Percentiles rank a stretch among this genome's conserved stretches.
phyloP scores from a whole-genome alignment of 1,140 invertebrate species.

The Steinernema khuongi region DNA sequence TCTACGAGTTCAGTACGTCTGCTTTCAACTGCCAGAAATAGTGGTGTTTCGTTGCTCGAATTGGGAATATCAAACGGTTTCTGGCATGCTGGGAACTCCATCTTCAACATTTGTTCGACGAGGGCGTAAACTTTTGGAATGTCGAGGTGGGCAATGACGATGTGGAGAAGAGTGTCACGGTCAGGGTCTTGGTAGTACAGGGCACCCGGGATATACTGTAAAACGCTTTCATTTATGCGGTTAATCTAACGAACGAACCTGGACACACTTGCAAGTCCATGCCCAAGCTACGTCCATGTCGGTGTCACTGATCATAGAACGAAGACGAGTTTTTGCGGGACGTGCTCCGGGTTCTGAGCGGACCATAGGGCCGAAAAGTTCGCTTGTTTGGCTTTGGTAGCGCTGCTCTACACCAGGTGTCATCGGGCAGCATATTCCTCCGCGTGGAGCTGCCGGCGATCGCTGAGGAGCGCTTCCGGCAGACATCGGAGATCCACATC shows the following conservation, averaged over 20 bases:
- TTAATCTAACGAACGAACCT: slow-evolving; percentile 24
- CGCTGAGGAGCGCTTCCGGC: slow-evolving; percentile 34
- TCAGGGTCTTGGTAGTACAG: slow-evolving; percentile 52
- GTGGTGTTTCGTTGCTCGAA: slow-evolving; percentile 48
- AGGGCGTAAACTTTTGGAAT: slow-evolving; percentile 54
- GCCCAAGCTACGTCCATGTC: slow-evolving; percentile 57
- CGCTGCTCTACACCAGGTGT: slow-evolving; percentile 17
- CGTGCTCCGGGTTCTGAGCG: slow-evolving; percentile 25
- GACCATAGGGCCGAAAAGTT: not conserved
- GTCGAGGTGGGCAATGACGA: slow-evolving; percentile 50
- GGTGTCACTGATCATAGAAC: slow-evolving; percentile 45
- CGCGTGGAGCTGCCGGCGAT: slow-evolving; percentile 33
- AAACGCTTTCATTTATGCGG: not conserved
- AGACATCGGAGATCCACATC: slow-evolving; percentile 37
- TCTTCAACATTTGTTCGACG: slow-evolving; percentile 57
- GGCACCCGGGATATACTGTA: slow-evolving; percentile 41
- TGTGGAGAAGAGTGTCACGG: slow-evolving; percentile 54
- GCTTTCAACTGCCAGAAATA: slow-evolving; percentile 55
- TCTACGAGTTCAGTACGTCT: slow-evolving; percentile 47
- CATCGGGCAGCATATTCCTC: slow-evolving; percentile 28
- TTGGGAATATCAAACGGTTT: slow-evolving; percentile 52
- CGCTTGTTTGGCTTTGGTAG: slow-evolving; percentile 12
- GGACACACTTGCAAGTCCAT: slow-evolving; percentile 57
- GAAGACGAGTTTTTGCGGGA: slow-evolving; percentile 47
- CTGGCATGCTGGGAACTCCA: slow-evolving; percentile 21